These are phyloP conservation scores for Chaenogobius annularis DNA, from an alignment of 2,113 vertebrate genomes.

Conservation along the genomic window DNA sequence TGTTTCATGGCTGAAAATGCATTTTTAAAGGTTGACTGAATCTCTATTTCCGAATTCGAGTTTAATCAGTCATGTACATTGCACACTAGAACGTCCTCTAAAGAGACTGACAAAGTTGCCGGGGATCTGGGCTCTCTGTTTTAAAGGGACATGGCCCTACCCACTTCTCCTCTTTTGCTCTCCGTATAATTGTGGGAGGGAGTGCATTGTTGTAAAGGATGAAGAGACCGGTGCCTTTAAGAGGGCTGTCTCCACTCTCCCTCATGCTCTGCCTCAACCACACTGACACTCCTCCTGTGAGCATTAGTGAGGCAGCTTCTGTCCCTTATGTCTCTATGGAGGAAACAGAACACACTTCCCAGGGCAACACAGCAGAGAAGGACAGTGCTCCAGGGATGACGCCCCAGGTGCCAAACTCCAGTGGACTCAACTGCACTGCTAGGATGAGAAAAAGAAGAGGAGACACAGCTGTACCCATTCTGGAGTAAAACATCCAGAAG, in stretches of 20 bases:
- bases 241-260: constrained; percentile 73
- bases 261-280: constrained; percentile 76
- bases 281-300: constrained; percentile 77
- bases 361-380: constrained; percentile 66
- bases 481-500: constrained; percentile 57
- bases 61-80: constrained; percentile 81
- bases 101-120: constrained; percentile 80
- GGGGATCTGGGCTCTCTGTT: constrained; percentile 64
- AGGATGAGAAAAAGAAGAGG: constrained; percentile 32
- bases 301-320: constrained; percentile 76
- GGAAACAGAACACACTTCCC: constrained; percentile 68
- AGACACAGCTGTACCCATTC: constrained; percentile 34
- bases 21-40: constrained; percentile 77
- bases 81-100: constrained; percentile 80
- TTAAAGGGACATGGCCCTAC: constrained; percentile 72
- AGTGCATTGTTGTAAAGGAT: constrained; percentile 66
- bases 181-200: constrained; percentile 51
- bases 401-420: constrained; percentile 46
- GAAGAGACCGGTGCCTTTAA: constrained; percentile 78
- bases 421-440: constrained; percentile 31
- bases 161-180: constrained; percentile 35
- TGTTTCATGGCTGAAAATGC: constrained; percentile 76
- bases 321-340: constrained; percentile 78
- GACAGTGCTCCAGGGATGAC: constrained; percentile 54
- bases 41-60: constrained; percentile 71